phyloP scores from a whole-genome alignment of 2,888 invertebrate species.

The Diarsia rubi region DNA sequence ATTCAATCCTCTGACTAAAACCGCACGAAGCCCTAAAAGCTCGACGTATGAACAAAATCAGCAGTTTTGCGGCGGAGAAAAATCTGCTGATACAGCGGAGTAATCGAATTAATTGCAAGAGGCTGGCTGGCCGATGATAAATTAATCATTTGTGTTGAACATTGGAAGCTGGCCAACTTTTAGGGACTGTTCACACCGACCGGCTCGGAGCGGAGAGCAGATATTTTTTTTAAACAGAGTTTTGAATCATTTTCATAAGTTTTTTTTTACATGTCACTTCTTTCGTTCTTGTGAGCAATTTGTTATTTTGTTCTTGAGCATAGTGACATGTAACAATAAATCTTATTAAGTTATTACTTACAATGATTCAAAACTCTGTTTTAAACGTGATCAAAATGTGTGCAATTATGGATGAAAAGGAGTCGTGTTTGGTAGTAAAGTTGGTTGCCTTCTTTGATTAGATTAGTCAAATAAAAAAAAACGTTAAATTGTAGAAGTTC shows the following conservation, averaged over 20 bases:
- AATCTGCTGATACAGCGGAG: conserved; percentile 22
- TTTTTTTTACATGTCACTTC: no score
- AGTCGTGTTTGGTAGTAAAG: neutral
- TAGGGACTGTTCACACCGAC: neutral
- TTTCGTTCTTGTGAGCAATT: no score
- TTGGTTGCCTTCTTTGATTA: conserved; percentile 19
- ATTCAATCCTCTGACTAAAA: neutral
- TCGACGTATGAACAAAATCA: conserved; percentile 23
- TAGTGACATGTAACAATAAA: no score
- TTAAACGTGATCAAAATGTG: neutral
- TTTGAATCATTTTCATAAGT: no score
- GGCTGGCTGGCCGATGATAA: conserved; percentile 42
- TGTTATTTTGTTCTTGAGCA: no score
- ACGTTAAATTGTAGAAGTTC: no score
- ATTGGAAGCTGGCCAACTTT: conserved; percentile 56
- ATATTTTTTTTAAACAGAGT: no score
- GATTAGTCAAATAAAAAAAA: neutral
- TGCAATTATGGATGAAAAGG: neutral
- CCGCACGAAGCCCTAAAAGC: conserved; percentile 5
- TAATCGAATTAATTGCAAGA: conserved; percentile 60
- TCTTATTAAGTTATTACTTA: no score
- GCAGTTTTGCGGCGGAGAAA: conserved; percentile 42
- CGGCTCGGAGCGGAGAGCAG: no score
- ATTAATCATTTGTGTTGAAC: conserved; percentile 53
- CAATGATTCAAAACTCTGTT: no score